A percentile compares a stretch with the other conserved stretches of the same genome.
Evolutionary conservation across 2,888 invertebrate species (phyloP).

Genomic region (Aricia artaxerxes): DNA sequence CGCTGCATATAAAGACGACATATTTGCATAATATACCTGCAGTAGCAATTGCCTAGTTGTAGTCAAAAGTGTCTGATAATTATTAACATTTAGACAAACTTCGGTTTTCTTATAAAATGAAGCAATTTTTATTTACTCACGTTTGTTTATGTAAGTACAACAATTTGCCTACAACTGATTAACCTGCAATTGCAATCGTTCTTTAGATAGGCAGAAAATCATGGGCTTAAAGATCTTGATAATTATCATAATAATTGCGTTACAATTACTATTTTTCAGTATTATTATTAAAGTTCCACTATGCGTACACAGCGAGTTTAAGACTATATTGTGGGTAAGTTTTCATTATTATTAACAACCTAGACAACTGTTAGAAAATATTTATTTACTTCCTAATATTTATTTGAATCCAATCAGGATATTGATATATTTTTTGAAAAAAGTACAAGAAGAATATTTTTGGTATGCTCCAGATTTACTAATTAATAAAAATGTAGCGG

Average conservation of each 20-base stretch:
- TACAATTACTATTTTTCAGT: background rate
- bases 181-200: background rate
- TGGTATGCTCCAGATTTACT: too few species aligned
- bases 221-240: background rate
- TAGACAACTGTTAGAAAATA: too few species aligned
- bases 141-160: background rate
- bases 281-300: constrained; percentile 1
- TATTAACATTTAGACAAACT: background rate
- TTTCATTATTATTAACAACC: background rate
- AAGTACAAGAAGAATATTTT: too few species aligned
- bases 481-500: too few species aligned
- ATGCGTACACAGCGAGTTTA: constrained; percentile 33
- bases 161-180: too few species aligned
- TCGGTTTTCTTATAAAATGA: background rate
- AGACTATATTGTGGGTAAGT: constrained; percentile 33
- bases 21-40: background rate
- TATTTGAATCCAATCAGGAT: background rate
- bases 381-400: background rate
- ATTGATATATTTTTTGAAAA: too few species aligned
- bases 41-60: background rate
- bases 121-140: background rate
- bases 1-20: background rate
- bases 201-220: background rate
- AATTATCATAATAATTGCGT: background rate
- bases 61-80: background rate